Base-by-base conservation (phyloP, 2,888 invertebrate species). In the Nomada fabriciana region DNA sequence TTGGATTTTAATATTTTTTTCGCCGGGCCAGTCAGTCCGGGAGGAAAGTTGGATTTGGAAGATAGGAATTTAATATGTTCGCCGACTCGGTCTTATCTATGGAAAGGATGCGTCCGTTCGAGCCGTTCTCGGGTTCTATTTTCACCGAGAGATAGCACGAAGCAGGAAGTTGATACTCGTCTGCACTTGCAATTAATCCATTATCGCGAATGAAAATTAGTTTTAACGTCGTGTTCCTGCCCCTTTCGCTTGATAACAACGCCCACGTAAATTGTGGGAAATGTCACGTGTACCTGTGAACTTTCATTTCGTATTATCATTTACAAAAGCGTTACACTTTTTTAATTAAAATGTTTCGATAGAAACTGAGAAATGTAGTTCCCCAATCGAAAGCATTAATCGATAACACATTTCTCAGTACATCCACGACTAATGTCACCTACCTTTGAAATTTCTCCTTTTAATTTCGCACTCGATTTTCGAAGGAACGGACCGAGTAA, bases 141-240 rank as follows among this genome's bases (percentile, higher is more conserved):
- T 64, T 42, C 55, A 5, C 18, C 2, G 7, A 5, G 13, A 18
- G 64, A 64, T 53, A 42, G 61, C 61, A n/a, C 9, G 61, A 53
- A 72, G n/a, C 13, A 55, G 25, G 43, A 53, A 72, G 68, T 42
- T 15, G 64, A 71, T 50, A 15, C 11, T 15, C 47, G 53, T 2
- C 10, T 50, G 23, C 18, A 53, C 64, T 55, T 13, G 64, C 64
- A 72, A 72, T 72, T 72, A 72, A 55, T 72, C 72, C 64, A 64
- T 55, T 72, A 72, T 72, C 61, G 25, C 0, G 64, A 72, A 43
- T 20, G 64, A 29, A 64, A 43, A 72, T 72, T 43, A 72, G 52
- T 52, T 55, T 43, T 13, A 20, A 64, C 53, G n/a, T 64, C 36
- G 29, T 29, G 55, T 52, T 20, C 72, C 53, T 55, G 72, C 20